Evolutionary conservation across 2,113 vertebrate species (phyloP), one percentile per base, ranked within the genome.

Genomic region (Psittacula cyanocephala): DNA sequence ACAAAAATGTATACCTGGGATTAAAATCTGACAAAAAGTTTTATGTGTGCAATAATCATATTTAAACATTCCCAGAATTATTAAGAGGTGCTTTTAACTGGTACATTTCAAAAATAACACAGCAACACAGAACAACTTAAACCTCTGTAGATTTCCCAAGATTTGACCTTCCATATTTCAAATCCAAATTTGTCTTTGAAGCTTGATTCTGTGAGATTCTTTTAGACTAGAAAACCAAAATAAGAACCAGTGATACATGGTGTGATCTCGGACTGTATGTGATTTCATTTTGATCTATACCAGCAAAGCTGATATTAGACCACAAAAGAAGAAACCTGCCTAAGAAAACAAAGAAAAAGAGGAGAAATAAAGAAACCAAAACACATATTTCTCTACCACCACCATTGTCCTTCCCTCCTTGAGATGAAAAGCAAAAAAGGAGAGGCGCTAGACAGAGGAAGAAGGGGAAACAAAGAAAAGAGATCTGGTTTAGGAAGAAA

Each of bases 371-470:
- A 35, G 22, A 59, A 59, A 35, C 4, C 9, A 50, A 59, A 50
- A 9, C 13, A 57, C 62, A 23, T 5, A 23, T 55, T 62, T 59
- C 28, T 44, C 24, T 9, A 13, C 10, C 29, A 37, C 10, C 15
- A 17, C 14, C 9, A 6, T 63, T 13, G 5, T 29, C 46, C 31
- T 33, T 27, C 17, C 7, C 5, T 63, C 17, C 15, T 31, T 71
- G 39, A 65, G 65, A 87, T 8, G 9, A 33, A 60, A 78, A 90
- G 41, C 22, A 63, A 16, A 71, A 71, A 84, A 53, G 5, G 29
- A 62, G 50, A 11, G 10, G 11, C 3, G 7, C 41, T 8, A 17
- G 9, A 10, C 2, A 3, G 7, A 18, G 6, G 7, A 7, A 31
- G 10, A 9, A 17, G 10, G 7, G 6, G 10, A 1, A 33, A 27